Conservation (phyloP, 2,797 vertebrate genomes). For the Diceros bicornis region DNA sequence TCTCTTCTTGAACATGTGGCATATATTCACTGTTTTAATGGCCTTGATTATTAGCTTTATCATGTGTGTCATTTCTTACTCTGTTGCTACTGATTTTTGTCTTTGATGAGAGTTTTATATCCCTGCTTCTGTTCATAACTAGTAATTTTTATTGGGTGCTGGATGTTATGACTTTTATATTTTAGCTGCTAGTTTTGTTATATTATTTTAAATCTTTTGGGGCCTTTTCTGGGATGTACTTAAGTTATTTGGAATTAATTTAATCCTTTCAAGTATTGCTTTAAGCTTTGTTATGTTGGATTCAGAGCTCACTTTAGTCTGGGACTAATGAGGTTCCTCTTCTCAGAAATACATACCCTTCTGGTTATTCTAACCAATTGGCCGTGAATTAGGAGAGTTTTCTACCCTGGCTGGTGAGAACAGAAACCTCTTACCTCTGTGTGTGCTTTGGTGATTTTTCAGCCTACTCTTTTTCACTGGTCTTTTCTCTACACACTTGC, state of each 20-base stretch:
- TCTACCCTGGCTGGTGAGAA: neutral
- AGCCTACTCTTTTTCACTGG: neutral
- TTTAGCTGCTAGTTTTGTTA: neutral
- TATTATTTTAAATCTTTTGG: neutral
- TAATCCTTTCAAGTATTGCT: neutral
- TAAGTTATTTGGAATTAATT: constrained; percentile 12
- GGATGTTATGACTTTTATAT: neutral
- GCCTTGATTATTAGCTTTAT: neutral
- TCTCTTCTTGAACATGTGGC: neutral
- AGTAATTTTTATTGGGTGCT: neutral
- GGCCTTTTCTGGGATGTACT: neutral
- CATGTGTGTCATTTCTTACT: neutral
- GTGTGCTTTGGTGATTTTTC: neutral
- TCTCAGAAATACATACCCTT: neutral
- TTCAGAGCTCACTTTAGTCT: constrained; percentile 2
- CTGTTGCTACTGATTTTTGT: neutral
- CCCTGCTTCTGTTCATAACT: neutral
- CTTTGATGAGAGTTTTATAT: neutral
- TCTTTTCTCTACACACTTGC: neutral
- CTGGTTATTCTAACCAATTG: neutral
- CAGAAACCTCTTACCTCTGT: neutral
- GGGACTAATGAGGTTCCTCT: neutral
- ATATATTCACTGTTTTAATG: neutral
- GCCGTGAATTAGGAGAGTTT: neutral
- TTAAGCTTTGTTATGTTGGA: neutral